These are phyloP conservation scores for Bolinopsis microptera DNA, from an alignment of 37 sponge, comb jelly and placozoan genomes.

Conservation along the genomic window DNA sequence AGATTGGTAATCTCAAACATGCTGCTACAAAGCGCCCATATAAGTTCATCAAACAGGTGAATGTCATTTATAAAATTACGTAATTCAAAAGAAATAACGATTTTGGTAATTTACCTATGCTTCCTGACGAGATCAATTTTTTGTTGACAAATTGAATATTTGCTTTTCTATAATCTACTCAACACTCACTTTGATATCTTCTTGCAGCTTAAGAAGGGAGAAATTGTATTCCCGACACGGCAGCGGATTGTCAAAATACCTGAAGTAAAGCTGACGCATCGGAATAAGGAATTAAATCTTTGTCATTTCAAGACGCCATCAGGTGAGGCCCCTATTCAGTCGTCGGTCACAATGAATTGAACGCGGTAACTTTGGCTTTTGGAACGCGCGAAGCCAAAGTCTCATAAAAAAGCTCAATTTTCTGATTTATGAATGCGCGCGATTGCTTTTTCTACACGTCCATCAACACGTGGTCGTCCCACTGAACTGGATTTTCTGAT, in stretches of 20 bases:
- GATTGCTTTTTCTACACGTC: neutral
- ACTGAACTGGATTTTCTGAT: too few species aligned
- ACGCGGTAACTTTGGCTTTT: neutral
- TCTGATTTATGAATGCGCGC: neutral
- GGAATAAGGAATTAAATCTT: neutral
- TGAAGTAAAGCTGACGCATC: neutral
- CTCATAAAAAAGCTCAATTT: neutral
- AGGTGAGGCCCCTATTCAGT: neutral
- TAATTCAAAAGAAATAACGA: too few species aligned
- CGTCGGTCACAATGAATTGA: too few species aligned
- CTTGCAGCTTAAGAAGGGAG: slow-evolving; percentile 49
- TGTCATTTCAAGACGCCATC: slow-evolving; percentile 39
- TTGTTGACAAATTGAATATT: too few species aligned
- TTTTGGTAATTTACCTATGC: too few species aligned
- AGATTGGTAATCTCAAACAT: neutral
- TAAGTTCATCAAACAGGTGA: slow-evolving; percentile 59
- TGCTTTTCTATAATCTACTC: too few species aligned
- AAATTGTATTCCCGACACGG: slow-evolving; percentile 42
- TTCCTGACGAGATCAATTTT: too few species aligned
- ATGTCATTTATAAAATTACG: too few species aligned
- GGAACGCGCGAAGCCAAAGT: neutral
- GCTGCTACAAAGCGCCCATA: slow-evolving; percentile 26
- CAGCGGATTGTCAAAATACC: neutral
- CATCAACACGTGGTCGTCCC: neutral
- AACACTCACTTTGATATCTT: too few species aligned